Base-by-base conservation (phyloP, 2,888 invertebrate species). In the Hypomecis punctinalis region DNA sequence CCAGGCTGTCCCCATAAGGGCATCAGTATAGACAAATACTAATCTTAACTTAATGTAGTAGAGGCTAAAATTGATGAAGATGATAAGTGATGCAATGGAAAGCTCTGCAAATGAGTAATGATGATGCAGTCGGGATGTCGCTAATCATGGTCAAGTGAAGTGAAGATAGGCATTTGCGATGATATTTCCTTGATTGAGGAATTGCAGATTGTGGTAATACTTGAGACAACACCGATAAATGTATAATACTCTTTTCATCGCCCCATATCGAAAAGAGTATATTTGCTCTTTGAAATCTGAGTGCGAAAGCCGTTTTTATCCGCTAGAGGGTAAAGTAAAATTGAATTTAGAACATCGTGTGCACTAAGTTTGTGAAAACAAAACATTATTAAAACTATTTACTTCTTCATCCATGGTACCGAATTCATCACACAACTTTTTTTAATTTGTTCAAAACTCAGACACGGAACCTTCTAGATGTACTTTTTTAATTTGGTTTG, bases 81-180 rank as follows among this genome's bases (percentile, higher is more conserved):
- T 10, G 57, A 63, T 64, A 57, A 60, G 58, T 46, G 63, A 67
- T 68, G 74, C 72, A 69, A 78, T 78, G 76, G 80, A 83, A 82
- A 84, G 79, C 79, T 79, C 72, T 48, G 62, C 68, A 73, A 76
- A 79, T 82, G 80, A 83, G 75, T 79, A 80, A 82, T 81, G 82
- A 82, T 68, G 71, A 71, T 61, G 64, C 62, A 70, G 76, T 77
- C 78, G 75, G 84, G 82, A 83, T 83, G 79, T 83, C 76, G 76
- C 78, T 80, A 81, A 82, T 83, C 79, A 81, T 78, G 74, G 74
- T 62, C 70, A 78, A 81, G 75, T 75, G 71, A 68, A 74, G 69
- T 68, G 61, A 76, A 78, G 75, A 82, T 79, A 73, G 73, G 74
- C 71, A 72, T 73, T 71, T 42, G 39, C 52, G 51, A 56, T 63